Percentiles rank a stretch among this genome's conserved stretches.
These are phyloP conservation scores for Psittacula cyanocephala DNA, from an alignment of 2,113 vertebrate genomes.

Conservation along the genomic window DNA sequence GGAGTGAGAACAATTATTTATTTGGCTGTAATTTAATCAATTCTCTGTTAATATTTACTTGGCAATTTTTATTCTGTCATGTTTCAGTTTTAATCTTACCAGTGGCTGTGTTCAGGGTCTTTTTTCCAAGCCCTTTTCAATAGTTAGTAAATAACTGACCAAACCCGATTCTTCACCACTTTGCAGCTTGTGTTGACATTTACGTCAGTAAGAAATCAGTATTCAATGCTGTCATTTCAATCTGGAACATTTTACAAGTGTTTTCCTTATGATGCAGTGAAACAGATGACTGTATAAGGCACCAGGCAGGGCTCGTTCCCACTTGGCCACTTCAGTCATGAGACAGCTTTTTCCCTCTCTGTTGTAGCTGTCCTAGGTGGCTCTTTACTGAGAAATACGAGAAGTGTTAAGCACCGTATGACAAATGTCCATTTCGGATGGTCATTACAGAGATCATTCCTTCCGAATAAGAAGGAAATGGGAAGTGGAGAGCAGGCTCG, in stretches of 20 bases:
- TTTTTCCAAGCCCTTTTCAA: neutral
- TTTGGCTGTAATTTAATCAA: conserved; percentile 14
- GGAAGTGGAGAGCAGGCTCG: neutral
- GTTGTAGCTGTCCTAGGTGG: neutral
- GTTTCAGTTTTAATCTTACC: conserved; percentile 6
- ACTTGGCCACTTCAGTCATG: neutral
- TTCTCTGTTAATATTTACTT: conserved; percentile 7
- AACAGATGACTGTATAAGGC: neutral
- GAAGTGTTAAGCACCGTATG: neutral
- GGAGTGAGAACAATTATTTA: neutral
- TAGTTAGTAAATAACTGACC: neutral
- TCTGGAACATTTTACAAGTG: neutral
- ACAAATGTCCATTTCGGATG: neutral
- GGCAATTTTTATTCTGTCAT: neutral
- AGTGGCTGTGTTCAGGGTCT: neutral
- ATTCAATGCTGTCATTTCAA: neutral
- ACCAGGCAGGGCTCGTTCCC: neutral
- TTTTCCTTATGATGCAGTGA: neutral
- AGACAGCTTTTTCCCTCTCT: neutral
- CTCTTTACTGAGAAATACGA: neutral
- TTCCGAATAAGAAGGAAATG: neutral
- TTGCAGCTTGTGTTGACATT: neutral
- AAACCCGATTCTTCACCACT: neutral
- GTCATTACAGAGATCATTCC: neutral
- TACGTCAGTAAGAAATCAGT: neutral